Evolutionary conservation across 64 coral and sea anemone species (phyloP), one percentile per base, ranked within the genome.

Genomic region (Trachythela sp.): DNA sequence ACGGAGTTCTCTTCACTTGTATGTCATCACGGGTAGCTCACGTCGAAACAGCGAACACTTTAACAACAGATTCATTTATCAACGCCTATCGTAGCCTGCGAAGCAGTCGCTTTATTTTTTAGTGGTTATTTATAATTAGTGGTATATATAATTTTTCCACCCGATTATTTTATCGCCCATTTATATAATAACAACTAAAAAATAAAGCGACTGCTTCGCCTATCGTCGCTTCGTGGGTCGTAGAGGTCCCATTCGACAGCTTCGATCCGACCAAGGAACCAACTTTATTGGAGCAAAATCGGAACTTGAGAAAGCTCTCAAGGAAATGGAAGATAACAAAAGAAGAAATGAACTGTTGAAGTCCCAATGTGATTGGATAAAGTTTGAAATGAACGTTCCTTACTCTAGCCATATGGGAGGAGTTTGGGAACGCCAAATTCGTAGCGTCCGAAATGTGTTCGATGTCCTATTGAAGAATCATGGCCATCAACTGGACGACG

Each of bases 391-490:
- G 33, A 88, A 88, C 64, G 64, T 72, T 22, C 59, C 87, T n/a
- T n/a, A 64, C 18, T 54, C 87, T n/a, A 88, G 87, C 43, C 87
- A 88, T 43, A 72, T 72, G 36, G 87, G 64, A 42, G 64, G 87
- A 24, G 64, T 88, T 40, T 88, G 87, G 67, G 64, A 88, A 30
- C 36, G 59, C 2, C 87, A 88, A 17, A 88, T 88, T 17, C 56
- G 64, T 24, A 41, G 59, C 8, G 87, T 88, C 1, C 54, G 87
- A 40, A 88, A 40, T 27, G 59, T 88, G 7, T 26, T 88, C 26
- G n/a, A 35, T 14, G 60, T 43, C 2, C 17, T 88, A 9, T 39
- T 88, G 14, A 13, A 88, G 3, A 20, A 39, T 0, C 33, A 72
- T 39, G 87, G 56, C 37, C 30, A 35, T 34, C 56, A 72, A 54